A percentile compares a stretch with the other conserved stretches of the same genome.
phyloP scores from a whole-genome alignment of 2,888 invertebrate species.

The Eilema sororculum region DNA sequence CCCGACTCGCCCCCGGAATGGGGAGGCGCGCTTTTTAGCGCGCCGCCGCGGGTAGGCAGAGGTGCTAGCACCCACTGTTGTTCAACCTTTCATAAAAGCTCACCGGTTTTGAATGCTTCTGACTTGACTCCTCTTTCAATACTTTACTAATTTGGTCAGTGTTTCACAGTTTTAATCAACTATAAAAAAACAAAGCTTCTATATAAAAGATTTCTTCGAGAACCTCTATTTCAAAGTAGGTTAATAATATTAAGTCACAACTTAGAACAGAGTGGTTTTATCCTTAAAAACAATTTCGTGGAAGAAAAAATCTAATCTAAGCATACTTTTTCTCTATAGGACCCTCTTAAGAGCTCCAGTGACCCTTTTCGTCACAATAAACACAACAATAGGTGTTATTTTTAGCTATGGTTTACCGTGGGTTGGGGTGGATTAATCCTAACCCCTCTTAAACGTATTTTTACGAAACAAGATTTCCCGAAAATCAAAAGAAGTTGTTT shows the following conservation, averaged over 20 bases:
- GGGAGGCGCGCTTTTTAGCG: no score
- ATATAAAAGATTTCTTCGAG: neutral
- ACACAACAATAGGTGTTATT: conserved; percentile 4
- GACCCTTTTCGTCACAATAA: conserved; percentile 4
- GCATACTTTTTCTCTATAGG: neutral
- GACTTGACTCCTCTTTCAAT: no score
- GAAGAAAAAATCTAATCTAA: neutral
- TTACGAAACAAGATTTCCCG: neutral
- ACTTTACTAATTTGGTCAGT: no score
- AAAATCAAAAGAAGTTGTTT: neutral
- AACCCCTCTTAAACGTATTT: neutral
- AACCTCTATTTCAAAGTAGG: neutral
- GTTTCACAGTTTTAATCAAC: no score
- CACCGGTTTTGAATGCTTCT: no score
- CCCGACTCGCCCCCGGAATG: no score
- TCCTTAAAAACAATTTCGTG: neutral
- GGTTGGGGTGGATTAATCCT: neutral
- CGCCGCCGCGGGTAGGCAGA: no score
- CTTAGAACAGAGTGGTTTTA: neutral
- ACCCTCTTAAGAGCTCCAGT: conserved; percentile 4
- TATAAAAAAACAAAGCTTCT: no score
- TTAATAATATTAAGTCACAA: neutral
- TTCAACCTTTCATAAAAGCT: no score
- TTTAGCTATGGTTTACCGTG: neutral
- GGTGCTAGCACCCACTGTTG: no score